phyloP scores from a whole-genome alignment of 2,888 invertebrate species.

The Malthinus flaveolus region DNA sequence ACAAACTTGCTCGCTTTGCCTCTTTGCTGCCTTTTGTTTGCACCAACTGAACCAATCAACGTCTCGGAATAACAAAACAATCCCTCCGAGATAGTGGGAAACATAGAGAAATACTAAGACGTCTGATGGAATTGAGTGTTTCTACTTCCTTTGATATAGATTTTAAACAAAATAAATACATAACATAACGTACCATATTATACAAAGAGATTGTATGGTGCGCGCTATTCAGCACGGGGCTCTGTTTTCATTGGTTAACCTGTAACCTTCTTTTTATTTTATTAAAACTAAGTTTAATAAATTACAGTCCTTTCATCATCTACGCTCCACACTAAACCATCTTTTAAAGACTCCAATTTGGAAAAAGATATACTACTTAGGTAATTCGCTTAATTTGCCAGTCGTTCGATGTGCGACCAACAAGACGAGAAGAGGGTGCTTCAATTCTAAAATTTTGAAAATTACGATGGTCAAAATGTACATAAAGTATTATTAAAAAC shows the following conservation, averaged over 20 bases:
- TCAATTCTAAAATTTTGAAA: too few relatives aligned
- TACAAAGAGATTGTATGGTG: slow-evolving; percentile 39
- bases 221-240: slow-evolving; percentile 34
- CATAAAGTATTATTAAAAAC: too few relatives aligned
- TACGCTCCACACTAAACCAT: too few relatives aligned
- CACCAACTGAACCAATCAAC: slow-evolving; percentile 46
- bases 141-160: slow-evolving; percentile 40
- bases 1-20: slow-evolving; percentile 40
- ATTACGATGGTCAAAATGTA: too few relatives aligned
- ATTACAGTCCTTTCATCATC: too few relatives aligned
- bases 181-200: slow-evolving; percentile 33
- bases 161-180: slow-evolving; percentile 46
- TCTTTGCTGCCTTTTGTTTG: slow-evolving; percentile 44
- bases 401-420: too few relatives aligned
- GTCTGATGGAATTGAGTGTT: slow-evolving; percentile 44
- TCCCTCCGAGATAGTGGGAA: slow-evolving; percentile 36
- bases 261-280: too few relatives aligned
- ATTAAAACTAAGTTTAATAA: too few relatives aligned
- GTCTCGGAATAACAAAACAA: slow-evolving; percentile 38
- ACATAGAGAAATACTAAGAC: slow-evolving; percentile 37
- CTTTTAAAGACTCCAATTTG: too few relatives aligned
- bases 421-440: too few relatives aligned
- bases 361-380: too few relatives aligned
- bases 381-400: too few relatives aligned
- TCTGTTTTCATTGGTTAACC: slow-evolving; percentile 26